Evolutionary conservation across 2,888 invertebrate species (phyloP).

Genomic region (Capitulum mitella): DNA sequence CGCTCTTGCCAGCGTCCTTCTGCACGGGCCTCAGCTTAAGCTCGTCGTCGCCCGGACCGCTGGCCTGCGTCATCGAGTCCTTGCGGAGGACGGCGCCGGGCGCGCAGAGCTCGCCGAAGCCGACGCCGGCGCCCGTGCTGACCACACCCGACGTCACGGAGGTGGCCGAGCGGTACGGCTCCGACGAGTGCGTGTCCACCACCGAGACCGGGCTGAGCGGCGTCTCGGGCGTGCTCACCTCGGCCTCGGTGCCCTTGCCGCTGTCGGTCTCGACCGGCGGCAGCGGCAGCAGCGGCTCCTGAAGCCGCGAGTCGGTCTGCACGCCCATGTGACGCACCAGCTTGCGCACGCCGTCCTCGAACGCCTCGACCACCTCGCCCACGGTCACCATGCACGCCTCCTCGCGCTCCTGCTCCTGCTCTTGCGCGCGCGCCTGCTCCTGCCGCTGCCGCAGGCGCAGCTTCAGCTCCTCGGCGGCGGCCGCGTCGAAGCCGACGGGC

Average conservation of each 20-base stretch:
- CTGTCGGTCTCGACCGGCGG: slow-evolving; percentile 37
- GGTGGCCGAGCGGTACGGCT: neutral
- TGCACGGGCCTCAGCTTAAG: no score
- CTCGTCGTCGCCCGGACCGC: neutral
- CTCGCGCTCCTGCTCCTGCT: slow-evolving; percentile 45
- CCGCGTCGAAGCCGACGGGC: slow-evolving; percentile 32
- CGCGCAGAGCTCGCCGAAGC: neutral
- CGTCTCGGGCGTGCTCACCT: slow-evolving; percentile 20
- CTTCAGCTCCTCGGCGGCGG: slow-evolving; percentile 56
- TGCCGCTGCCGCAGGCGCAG: slow-evolving; percentile 57
- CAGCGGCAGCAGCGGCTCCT: slow-evolving; percentile 26
- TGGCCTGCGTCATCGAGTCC: slow-evolving; percentile 6
- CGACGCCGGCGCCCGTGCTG: neutral
- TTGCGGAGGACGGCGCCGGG: neutral
- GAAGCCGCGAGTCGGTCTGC: slow-evolving; percentile 27
- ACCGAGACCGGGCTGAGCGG: slow-evolving; percentile 12
- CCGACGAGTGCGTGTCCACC: slow-evolving; percentile 6
- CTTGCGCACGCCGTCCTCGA: slow-evolving; percentile 51
- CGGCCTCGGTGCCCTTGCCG: slow-evolving; percentile 21
- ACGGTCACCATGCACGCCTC: slow-evolving; percentile 44
- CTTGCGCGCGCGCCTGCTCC: slow-evolving; percentile 56
- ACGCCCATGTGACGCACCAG: slow-evolving; percentile 4
- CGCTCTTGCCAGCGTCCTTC: neutral
- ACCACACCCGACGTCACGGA: neutral
- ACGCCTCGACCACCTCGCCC: slow-evolving; percentile 41